phyloP scores from a whole-genome alignment of 2,797 vertebrate species.

The Gymnothorax javanicus region DNA sequence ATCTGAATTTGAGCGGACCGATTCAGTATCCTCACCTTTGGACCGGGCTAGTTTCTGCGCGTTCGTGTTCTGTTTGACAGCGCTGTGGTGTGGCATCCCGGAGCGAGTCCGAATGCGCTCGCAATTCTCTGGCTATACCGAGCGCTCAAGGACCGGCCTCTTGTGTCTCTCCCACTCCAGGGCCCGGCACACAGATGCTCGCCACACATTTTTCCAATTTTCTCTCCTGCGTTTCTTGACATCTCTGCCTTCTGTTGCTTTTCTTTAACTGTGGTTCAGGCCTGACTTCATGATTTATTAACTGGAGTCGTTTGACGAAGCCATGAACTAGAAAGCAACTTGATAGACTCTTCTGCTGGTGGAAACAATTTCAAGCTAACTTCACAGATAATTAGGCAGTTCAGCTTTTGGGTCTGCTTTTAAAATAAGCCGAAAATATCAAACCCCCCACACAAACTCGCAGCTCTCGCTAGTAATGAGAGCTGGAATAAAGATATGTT shows the following conservation, averaged over 20 bases:
- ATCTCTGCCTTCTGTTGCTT: not conserved
- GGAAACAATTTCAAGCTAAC: constrained; percentile 70
- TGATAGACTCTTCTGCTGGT: constrained; percentile 62
- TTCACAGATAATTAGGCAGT: constrained; percentile 73
- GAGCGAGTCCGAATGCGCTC: not conserved
- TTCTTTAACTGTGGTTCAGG: constrained; percentile 37
- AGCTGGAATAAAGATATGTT: constrained; percentile 14
- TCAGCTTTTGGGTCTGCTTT: constrained; percentile 64
- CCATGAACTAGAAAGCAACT: constrained; percentile 59
- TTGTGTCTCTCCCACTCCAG: not conserved
- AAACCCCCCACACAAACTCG: constrained; percentile 42
- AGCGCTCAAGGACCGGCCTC: not conserved
- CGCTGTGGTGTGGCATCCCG: not conserved
- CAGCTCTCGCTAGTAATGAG: constrained; percentile 26
- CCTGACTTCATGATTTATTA: constrained; percentile 68
- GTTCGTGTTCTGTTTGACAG: not conserved
- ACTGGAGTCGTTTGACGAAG: constrained; percentile 64
- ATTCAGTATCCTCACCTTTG: not conserved
- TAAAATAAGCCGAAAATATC: constrained; percentile 54
- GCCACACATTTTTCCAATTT: constrained; percentile 39
- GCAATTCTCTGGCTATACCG: not conserved
- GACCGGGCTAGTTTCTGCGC: not conserved
- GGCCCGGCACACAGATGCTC: not conserved
- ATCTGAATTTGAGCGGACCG: not conserved
- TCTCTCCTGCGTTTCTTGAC: not conserved